These are phyloP conservation scores for Perodicticus potto DNA, from an alignment of 2,797 vertebrate species.

Conservation along the genomic window DNA sequence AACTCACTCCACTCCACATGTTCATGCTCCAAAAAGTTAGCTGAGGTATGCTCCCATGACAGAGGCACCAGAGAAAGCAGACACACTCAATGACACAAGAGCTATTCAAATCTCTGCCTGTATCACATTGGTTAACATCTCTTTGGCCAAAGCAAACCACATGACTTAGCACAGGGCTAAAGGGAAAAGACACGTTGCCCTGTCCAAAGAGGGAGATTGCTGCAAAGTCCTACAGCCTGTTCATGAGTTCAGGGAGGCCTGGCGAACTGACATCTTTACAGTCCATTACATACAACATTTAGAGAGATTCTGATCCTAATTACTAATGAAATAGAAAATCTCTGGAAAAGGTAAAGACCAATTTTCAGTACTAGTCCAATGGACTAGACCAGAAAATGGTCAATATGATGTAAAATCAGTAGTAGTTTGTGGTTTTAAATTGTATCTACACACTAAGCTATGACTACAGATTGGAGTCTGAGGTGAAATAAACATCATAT, in stretches of 20 bases:
- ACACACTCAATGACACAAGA: neutral
- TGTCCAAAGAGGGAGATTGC: neutral
- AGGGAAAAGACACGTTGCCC: neutral
- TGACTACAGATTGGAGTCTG: neutral
- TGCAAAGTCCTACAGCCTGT: neutral
- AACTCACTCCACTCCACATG: no score
- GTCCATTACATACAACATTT: neutral
- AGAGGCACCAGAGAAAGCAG: neutral
- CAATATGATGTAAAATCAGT: neutral
- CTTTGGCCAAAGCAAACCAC: neutral
- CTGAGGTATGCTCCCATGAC: rapidly evolving
- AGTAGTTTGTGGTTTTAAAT: neutral
- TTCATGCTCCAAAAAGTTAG: neutral
- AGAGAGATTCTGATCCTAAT: neutral
- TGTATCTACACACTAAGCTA: neutral
- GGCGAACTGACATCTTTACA: neutral
- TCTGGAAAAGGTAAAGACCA: neutral
- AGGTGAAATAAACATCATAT: neutral
- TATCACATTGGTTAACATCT: neutral
- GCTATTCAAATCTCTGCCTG: neutral
- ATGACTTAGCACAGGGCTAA: neutral
- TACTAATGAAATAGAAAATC: neutral
- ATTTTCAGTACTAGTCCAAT: neutral
- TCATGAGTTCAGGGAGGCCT: neutral
- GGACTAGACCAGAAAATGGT: neutral